Conservation (phyloP, 2,797 vertebrate genomes). For the Silurus lanzhouensis region DNA sequence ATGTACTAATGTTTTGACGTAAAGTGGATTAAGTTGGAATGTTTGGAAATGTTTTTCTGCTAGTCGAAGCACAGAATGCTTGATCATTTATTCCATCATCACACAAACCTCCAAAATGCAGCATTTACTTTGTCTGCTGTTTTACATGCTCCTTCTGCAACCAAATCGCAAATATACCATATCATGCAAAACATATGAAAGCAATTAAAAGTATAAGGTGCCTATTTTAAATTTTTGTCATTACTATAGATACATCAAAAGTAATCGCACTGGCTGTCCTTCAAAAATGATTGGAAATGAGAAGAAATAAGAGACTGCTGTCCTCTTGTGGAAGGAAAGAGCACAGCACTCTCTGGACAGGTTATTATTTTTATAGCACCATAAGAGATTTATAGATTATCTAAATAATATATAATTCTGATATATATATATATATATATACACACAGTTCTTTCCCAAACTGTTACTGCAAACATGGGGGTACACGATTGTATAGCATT, state of each 20-base stretch:
- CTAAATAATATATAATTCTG: background rate
- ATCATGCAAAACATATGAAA: too few species aligned
- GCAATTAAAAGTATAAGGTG: background rate
- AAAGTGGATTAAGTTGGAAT: background rate
- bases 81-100: background rate
- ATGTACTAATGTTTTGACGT: background rate
- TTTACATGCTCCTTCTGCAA: background rate
- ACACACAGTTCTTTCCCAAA: too few species aligned
- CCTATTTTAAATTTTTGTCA: background rate
- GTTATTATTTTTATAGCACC: background rate
- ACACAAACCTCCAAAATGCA: background rate
- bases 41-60: constrained; percentile 12
- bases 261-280: background rate
- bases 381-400: background rate
- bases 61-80: background rate
- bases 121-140: background rate
- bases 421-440: background rate
- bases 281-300: background rate
- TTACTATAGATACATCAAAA: background rate
- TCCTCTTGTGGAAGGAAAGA: constrained; percentile 45
- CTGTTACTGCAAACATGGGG: too few species aligned
- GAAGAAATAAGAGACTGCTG: constrained; percentile 26
- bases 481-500: too few species aligned
- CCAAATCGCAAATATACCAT: background rate
- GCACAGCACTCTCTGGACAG: background rate